Base-by-base conservation (phyloP, 2,797 vertebrate genomes). In the Peromyscus eremicus region DNA sequence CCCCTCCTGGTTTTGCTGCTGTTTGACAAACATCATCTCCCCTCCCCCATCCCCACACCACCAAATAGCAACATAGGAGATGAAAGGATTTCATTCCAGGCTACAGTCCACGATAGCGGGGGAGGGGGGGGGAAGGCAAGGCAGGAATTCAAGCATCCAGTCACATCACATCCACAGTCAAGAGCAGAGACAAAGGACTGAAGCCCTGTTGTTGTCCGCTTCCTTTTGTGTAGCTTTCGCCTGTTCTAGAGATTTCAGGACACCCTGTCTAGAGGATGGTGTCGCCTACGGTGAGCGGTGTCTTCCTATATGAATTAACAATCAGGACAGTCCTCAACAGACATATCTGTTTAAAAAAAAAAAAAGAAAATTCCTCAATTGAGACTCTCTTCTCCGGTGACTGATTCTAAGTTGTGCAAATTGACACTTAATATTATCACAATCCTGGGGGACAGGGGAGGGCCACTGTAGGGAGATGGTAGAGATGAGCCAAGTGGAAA, bases 101-200 rank as follows among this genome's bases (percentile, higher is more conserved):
- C 32, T 16, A 68, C 13, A 70, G 21, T 4, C 43, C 43, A 13
- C 25, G 83, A 16, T 9, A n/a, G 4, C 0, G 0, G 32, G 7
- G 34, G 70, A 52, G 4, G n/a, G n/a, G 4, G 0, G 0, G 32
- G 7, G 34, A 70, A 52, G 4, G n/a, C 32, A 49, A 68, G 29
- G 19, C 32, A 70, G 64, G 43, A 85, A n/a, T 29, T 27, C 37
- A 68, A n/a, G 32, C 6, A 49, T 32, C 19, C 32, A 34, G 21
- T n/a, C 2, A 11, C 66, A 68, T 34, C 40, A 84, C 1, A 4
- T 4, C 82, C 17, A 85, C 10, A 49, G 62, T n/a, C 43, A 68
- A 68, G 11, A 49, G 62, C 82, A 85, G 40, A 34, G 43, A 85
- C 62, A 68, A 49, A n/a, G 23, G 43, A 85, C 82, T 23, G 29